Base-by-base conservation (phyloP, 1,140 invertebrate genomes). In the Brachystomella parvula region DNA sequence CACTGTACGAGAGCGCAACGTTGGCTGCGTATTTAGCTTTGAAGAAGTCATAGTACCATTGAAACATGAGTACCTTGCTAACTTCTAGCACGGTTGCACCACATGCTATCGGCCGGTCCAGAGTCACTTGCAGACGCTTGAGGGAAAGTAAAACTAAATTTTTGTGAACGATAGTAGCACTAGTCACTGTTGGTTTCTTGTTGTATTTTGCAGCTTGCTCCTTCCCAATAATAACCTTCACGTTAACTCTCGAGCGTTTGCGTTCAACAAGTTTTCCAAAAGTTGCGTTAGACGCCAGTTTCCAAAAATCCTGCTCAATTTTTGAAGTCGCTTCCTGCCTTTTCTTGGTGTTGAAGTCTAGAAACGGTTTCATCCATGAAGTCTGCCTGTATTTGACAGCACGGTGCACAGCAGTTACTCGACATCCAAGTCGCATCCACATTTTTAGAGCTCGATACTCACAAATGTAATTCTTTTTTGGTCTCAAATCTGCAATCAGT, bases 181-280 rank as follows among this genome's bases (percentile, higher is more conserved):
- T 71, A 61, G 76, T 65, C 63, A 76, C 79, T 65, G 76, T 76
- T 30, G 75, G 72, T 69, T 76, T 73, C 19, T 75, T 59, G 6
- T 74, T 39, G 26, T 17, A 39, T 29, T 24, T 33, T 24, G 21
- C 3, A 61, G 3, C 30, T 17, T 24, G 3, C 1, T 2, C 26
- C 26, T 24, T 17, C 21, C 19, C 49, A 2, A 28, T 61, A 19
- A 60, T 53, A 21, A 69, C 3, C 17, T 61, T 74, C 0, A 81
- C 65, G 69, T 77, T 70, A 39, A 71, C 68, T 62, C 76, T 64
- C 61, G 76, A 77, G 39, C 75, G 60, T 19, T 78, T 68, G 69
- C 80, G 79, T 69, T 81, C 77, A 71, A 80, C 77, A 2, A 76
- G 79, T 73, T 81, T 79, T 1, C 81, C 79, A 75, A 80, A 79